Conservation (phyloP, 2,797 vertebrate genomes). For the Simalia tracyae region DNA sequence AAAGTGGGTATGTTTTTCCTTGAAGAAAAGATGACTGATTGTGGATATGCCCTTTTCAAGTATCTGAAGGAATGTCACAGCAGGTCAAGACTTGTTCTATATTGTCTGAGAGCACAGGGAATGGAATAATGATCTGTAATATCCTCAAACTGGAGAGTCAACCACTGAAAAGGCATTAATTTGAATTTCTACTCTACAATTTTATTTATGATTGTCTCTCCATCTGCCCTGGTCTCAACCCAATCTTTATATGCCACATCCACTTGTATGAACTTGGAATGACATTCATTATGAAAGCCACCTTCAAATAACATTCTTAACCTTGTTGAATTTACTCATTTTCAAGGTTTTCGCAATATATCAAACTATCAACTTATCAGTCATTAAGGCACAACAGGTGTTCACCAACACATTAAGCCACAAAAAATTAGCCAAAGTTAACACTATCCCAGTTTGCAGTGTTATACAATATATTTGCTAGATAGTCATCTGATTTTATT, state of each 20-base stretch:
- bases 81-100: not conserved
- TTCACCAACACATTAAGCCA: not conserved
- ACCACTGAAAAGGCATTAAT: not conserved
- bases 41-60: not conserved
- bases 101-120: not conserved
- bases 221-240: not conserved
- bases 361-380: not conserved
- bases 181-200: not conserved
- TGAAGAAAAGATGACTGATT: not conserved
- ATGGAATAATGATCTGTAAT: not conserved
- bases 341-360: not conserved
- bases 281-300: not conserved
- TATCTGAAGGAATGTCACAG: not conserved
- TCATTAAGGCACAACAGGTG: not conserved
- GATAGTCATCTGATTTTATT: not conserved
- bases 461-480: not conserved
- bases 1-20: not conserved
- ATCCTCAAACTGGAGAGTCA: not conserved
- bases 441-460: not conserved
- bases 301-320: not conserved
- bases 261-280: not conserved
- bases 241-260: not conserved
- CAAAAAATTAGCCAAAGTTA: not conserved
- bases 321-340: not conserved
- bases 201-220: not conserved